Base-by-base conservation (phyloP, 2,888 invertebrate species). In the Spodoptera picta region DNA sequence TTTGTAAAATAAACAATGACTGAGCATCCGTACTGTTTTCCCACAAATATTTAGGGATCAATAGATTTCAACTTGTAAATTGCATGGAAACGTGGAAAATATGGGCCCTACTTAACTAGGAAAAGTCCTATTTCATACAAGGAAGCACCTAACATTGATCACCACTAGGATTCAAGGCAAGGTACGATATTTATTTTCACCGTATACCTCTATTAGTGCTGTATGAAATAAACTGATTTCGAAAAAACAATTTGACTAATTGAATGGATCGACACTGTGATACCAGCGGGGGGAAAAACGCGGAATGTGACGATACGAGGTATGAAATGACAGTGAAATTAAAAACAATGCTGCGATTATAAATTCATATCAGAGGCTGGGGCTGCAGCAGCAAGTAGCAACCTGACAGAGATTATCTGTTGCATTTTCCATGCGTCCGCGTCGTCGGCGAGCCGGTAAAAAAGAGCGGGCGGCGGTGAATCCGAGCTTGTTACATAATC, bases 401-500 rank as follows among this genome's bases (percentile, higher is more conserved):
- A 67, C 64, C 65, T 69, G 73, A 36, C 52, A 66, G 64, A 86
- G 89, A 88, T 89, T 86, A 90, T 89, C 89, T 87, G 86, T 83
- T 85, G 87, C 83, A 88, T 79, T 65, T 80, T 75, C 75, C 68
- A 79, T 79, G 78, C 78, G 75, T 71, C 65, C 80, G 78, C 78
- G 75, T 71, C 65, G 81, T 75, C 77, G 58, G 68, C 47, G 60
- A 55, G 47, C 59, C 60, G 62, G 73, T 52, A 83, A 69, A 84
- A 86, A 86, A 73, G 71, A 73, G 75, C 76, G 83, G 60, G 75
- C 76, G 83, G 58, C 76, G 76, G 73, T 67, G 81, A 77, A 81
- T 83, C 85, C 82, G 84, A 80, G 84, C 87, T 83, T 82, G 84
- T 90, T 90, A 89, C 88, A 86, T 89, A 89, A 90, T 89, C 88